phyloP scores from a whole-genome alignment of 2,888 invertebrate genomes.

The Pristionchus japonicus region DNA sequence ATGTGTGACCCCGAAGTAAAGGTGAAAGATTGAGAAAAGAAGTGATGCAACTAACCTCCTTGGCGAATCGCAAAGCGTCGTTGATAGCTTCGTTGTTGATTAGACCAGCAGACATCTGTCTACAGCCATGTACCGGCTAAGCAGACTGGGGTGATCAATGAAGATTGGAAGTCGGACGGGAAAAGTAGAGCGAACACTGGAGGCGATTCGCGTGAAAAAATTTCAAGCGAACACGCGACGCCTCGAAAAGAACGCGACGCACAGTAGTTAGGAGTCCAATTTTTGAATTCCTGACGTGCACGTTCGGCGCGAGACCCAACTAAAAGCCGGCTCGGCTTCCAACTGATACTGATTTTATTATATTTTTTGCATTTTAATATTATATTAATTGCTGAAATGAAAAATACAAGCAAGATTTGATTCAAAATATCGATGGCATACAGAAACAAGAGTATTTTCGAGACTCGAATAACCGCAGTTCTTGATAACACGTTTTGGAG shows the following conservation, averaged over 20 bases:
- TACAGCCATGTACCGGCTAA: slow-evolving; percentile 49
- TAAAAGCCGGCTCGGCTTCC: too few relatives aligned
- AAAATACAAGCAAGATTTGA: too few relatives aligned
- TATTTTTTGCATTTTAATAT: too few relatives aligned
- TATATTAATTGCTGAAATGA: too few relatives aligned
- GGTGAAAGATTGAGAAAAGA: slow-evolving; percentile 32
- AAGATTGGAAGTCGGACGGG: slow-evolving; percentile 2
- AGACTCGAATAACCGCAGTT: too few relatives aligned
- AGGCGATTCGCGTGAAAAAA: slow-evolving; percentile 20
- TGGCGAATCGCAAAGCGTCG: slow-evolving; percentile 55
- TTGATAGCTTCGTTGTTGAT: slow-evolving; percentile 50
- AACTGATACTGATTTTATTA: too few relatives aligned
- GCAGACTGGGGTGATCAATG: slow-evolving; percentile 34
- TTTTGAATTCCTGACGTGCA: neutral
- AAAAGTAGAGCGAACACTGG: slow-evolving; percentile 18
- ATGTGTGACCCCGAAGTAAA: slow-evolving; percentile 27
- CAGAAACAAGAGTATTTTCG: too few relatives aligned
- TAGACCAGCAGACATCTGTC: slow-evolving; percentile 54
- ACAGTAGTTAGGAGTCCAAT: too few relatives aligned
- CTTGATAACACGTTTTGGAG: too few relatives aligned
- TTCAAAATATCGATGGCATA: too few relatives aligned
- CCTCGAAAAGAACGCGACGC: neutral
- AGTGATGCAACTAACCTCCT: slow-evolving; percentile 49
- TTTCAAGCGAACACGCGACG: neutral
- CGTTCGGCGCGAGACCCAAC: neutral